A percentile compares a stretch with the other conserved stretches of the same genome.
Conservation (phyloP, 2,797 vertebrate genomes). For the Ceryle rudis region DNA sequence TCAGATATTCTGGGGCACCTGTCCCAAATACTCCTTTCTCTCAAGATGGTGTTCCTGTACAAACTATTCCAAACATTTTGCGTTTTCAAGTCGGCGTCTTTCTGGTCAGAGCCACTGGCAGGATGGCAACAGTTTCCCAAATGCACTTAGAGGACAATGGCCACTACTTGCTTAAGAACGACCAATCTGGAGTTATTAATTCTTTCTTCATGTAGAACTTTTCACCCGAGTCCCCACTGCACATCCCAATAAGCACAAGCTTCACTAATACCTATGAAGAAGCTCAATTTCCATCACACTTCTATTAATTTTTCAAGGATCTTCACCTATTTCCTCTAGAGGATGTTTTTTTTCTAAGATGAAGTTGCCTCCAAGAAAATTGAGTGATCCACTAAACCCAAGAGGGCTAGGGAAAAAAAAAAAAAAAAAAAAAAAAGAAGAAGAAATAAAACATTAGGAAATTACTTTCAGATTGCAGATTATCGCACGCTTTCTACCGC, state of each 20-base stretch:
- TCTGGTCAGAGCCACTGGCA: neutral
- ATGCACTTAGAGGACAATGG: neutral
- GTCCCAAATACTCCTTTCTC: neutral
- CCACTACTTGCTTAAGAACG: neutral
- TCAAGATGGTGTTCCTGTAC: neutral
- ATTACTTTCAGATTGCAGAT: neutral
- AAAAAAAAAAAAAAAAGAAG: neutral
- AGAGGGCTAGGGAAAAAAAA: accelerated
- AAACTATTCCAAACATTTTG: neutral
- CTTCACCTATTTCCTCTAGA: neutral
- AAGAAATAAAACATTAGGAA: neutral
- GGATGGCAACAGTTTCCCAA: neutral
- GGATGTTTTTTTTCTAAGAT: neutral
- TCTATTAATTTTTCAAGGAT: neutral
- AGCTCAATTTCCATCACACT: neutral
- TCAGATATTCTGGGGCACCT: neutral
- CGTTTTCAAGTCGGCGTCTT: neutral
- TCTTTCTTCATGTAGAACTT: neutral
- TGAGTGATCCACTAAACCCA: neutral
- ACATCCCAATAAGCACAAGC: neutral
- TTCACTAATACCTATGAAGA: neutral
- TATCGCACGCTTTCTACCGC: neutral
- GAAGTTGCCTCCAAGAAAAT: neutral
- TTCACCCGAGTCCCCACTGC: neutral
- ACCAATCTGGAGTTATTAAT: neutral